Conservation (phyloP, 1,140 invertebrate species). For the Penaeus vannamei region DNA sequence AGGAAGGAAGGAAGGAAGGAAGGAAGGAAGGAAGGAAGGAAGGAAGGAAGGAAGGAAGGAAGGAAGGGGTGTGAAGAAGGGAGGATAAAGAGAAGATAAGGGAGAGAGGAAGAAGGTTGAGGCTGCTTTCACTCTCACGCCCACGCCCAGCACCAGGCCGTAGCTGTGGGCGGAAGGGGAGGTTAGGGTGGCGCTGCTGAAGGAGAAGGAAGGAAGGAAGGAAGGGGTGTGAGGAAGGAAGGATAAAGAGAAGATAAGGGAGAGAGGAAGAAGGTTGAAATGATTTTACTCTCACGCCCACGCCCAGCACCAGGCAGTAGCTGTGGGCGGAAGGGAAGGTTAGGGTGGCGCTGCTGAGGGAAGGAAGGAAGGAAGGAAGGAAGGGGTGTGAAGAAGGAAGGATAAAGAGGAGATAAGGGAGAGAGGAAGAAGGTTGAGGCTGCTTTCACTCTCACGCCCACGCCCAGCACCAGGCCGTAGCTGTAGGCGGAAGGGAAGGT, state of each 20-base stretch:
- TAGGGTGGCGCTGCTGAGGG: background rate
- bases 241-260: background rate
- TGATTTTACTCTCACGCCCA: constrained; percentile 78
- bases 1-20: background rate
- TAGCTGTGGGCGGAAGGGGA: constrained; percentile 71
- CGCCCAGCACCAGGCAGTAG: constrained; percentile 83
- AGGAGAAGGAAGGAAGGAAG: too few relatives aligned
- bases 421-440: constrained; percentile 1
- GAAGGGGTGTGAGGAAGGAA: background rate
- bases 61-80: background rate
- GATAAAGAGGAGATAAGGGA: background rate
- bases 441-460: constrained; percentile 83
- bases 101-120: background rate
- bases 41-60: background rate
- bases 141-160: constrained; percentile 84
- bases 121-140: constrained; percentile 80
- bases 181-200: background rate
- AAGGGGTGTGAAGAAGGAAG: background rate
- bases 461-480: constrained; percentile 83
- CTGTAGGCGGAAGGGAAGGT: constrained; percentile 67
- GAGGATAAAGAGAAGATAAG: background rate
- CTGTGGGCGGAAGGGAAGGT: constrained; percentile 68
- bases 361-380: too few relatives aligned
- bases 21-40: background rate
- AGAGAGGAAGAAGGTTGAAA: background rate